Evolutionary conservation across 1,140 invertebrate genomes (phyloP).

Genomic region (Leptopilina boulardi): DNA sequence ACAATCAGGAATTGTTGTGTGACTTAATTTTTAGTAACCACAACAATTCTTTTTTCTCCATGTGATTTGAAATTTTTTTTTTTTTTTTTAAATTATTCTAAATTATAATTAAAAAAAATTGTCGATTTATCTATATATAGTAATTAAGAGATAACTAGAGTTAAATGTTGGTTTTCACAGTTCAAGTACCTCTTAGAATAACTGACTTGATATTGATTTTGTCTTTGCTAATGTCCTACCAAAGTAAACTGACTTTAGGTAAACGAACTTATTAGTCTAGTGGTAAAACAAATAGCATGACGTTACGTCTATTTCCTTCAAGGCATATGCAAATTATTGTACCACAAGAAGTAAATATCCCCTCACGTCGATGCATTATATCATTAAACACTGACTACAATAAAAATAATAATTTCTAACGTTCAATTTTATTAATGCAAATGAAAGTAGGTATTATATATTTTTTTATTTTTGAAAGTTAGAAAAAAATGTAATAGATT

Average conservation of each 20-base stretch:
- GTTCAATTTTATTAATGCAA: neutral
- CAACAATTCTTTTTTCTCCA: too few relatives aligned
- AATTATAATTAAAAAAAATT: too few relatives aligned
- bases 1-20: too few relatives aligned
- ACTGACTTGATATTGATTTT: constrained; percentile 12
- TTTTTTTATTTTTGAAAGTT: too few relatives aligned
- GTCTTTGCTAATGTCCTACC: neutral
- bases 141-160: neutral
- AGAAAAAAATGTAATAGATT: too few relatives aligned
- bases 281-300: constrained; percentile 15
- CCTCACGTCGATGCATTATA: neutral
- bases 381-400: neutral
- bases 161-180: neutral
- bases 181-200: constrained; percentile 10
- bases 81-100: neutral
- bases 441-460: too few relatives aligned
- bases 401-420: neutral
- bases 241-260: constrained; percentile 24
- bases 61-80: neutral
- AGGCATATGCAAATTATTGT: constrained; percentile 20
- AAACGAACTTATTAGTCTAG: constrained; percentile 30
- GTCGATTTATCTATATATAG: neutral
- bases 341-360: neutral
- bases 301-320: constrained; percentile 9
- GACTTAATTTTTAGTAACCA: too few relatives aligned